phyloP scores from a whole-genome alignment of 1,140 invertebrate species.

The Trialeurodes vaporariorum region DNA sequence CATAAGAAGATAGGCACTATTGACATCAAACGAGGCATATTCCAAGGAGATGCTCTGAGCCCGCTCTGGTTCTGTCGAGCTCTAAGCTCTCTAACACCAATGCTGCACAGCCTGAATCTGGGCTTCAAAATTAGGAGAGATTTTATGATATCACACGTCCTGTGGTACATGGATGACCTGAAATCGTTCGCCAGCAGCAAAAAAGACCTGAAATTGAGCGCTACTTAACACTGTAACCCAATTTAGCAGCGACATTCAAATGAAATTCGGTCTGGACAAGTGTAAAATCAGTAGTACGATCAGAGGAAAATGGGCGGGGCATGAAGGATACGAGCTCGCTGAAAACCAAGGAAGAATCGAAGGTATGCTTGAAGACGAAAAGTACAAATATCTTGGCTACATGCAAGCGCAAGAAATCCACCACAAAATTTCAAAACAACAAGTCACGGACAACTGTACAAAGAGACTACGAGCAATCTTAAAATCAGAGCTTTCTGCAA shows the following conservation, averaged over 20 bases:
- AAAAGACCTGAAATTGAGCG: not conserved
- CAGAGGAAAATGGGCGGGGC: not conserved
- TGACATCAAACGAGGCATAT: no score
- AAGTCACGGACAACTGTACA: not conserved
- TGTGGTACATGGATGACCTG: not conserved
- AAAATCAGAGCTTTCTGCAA: not conserved
- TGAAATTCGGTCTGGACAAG: not conserved
- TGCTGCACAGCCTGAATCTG: not conserved
- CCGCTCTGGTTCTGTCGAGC: not conserved
- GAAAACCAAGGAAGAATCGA: not conserved
- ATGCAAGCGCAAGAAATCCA: not conserved
- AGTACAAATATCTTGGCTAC: constrained; percentile 7
- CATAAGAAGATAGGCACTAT: no score
- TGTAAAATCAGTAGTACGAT: not conserved
- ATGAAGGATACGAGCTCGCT: not conserved
- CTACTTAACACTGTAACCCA: not conserved
- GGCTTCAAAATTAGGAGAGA: not conserved
- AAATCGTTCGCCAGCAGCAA: not conserved
- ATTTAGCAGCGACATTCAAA: not conserved
- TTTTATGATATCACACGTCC: not conserved
- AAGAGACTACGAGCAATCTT: not conserved
- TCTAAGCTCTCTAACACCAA: not conserved
- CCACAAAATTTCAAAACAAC: not conserved
- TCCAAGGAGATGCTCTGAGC: not conserved
- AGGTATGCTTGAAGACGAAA: constrained; percentile 4